A percentile compares a stretch with the other conserved stretches of the same genome.
Conservation (phyloP, 2,888 invertebrate genomes). For the Drosophila picticornis region DNA sequence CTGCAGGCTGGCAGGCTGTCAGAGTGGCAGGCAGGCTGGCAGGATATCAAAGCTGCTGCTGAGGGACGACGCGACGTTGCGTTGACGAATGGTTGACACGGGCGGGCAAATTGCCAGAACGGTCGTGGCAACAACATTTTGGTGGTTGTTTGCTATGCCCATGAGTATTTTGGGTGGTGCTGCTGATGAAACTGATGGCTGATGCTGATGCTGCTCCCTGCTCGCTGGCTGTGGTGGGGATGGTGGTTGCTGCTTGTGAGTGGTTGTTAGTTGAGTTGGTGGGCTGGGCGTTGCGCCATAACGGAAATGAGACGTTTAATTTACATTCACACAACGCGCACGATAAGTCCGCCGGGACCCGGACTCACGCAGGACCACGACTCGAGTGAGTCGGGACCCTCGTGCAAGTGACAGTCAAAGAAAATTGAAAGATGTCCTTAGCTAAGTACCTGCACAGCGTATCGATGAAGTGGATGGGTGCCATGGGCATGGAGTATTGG, state of each 20-base stretch:
- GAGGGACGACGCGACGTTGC: conserved; percentile 5
- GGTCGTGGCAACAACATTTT: conserved; percentile 38
- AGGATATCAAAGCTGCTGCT: conserved; percentile 11
- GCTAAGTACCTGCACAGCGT: not conserved
- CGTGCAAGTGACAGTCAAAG: conserved; percentile 75
- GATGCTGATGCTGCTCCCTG: conserved; percentile 1
- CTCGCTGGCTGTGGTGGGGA: conserved; percentile 3
- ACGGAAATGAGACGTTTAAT: conserved; percentile 83
- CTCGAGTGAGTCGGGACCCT: conserved; percentile 17
- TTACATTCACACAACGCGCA: conserved; percentile 76
- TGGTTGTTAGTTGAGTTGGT: conserved; percentile 27
- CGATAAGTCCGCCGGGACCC: conserved; percentile 52
- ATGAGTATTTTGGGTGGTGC: conserved; percentile 43
- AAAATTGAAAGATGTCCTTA: conserved; percentile 50
- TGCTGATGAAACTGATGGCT: conserved; percentile 9
- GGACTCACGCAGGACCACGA: conserved; percentile 15
- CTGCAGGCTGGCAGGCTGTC: conserved; percentile 8
- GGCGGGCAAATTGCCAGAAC: conserved; percentile 34
- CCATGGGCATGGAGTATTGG: not conserved
- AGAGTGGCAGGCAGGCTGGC: not conserved
- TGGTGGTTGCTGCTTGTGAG: conserved; percentile 18
- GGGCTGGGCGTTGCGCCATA: conserved; percentile 59
- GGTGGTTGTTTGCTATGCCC: conserved; percentile 56
- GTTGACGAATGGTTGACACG: conserved; percentile 81
- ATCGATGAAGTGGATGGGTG: not conserved